Evolutionary conservation across 37 sponge, comb jelly and placozoan species (phyloP), one percentile per base, ranked within the genome.

Genomic region (Haliclona indistincta): DNA sequence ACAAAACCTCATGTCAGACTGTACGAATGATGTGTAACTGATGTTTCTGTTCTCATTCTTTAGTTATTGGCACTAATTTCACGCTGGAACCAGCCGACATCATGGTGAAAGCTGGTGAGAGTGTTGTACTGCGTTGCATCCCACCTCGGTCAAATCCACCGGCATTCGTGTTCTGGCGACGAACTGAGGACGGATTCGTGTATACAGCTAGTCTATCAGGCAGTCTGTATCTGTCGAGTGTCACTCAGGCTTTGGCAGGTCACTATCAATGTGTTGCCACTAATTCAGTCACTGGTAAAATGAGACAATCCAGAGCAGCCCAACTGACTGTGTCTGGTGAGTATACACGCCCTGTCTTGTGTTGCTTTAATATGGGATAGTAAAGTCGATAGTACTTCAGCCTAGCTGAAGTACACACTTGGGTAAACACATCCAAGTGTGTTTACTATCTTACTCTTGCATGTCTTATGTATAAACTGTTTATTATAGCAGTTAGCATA

Each of bases 281-380:
- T 4, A 74, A 82, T 30, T 3, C 1, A 2, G 74, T 82, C 29
- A 54, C 68, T 26, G 61, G 60, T 6, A 47, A 23, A 11, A 1
- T 2, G 43, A 43, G 66, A 44, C 39, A 38, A 10, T 73, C 75
- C 1, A 38, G 20, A 4, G 38, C 36, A 28, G 67, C 36, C 7
- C 2, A 17, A 7, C 55, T 82, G 22, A 67, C 32, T 55, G 68
- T 82, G 7, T n/a, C 45, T 15, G 74, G 83, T 82, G 43, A 54
- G 68, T 29, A 10, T 61, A 8, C 22, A 22, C 15, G 25, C n/a
- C n/a, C n/a, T n/a, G n/a, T n/a, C n/a, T n/a, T n/a, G n/a, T n/a
- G n/a, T n/a, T n/a, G n/a, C n/a, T n/a, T n/a, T n/a, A n/a, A n/a
- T n/a, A n/a, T n/a, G n/a, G n/a, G n/a, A n/a, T n/a, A n/a, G n/a